Conservation (phyloP, 1,140 invertebrate species). For the Wasmannia auropunctata region DNA sequence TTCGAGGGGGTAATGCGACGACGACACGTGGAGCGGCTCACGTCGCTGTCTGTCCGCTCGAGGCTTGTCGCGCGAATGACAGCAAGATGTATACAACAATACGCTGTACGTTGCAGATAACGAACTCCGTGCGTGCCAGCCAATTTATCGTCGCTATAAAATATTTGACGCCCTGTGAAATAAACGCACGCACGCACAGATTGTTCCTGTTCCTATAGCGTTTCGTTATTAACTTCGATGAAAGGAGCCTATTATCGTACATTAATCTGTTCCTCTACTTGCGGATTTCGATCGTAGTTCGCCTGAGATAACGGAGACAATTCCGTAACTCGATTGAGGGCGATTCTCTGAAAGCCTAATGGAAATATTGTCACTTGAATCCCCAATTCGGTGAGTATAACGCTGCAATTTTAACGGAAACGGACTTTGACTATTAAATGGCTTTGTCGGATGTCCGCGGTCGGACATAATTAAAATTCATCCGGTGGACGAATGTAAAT, state of each 20-base stretch:
- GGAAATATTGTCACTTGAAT: slow-evolving; percentile 24
- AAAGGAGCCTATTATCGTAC: not conserved
- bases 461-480: slow-evolving; percentile 44
- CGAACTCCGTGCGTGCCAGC: slow-evolving; percentile 5
- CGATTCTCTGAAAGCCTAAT: not conserved
- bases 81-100: slow-evolving; percentile 19
- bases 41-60: slow-evolving; percentile 2
- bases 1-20: slow-evolving; percentile 23
- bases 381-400: not conserved
- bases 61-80: slow-evolving; percentile 15
- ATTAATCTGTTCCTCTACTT: not conserved
- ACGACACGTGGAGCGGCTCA: not conserved
- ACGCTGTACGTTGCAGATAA: slow-evolving; percentile 14
- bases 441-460: slow-evolving; percentile 14
- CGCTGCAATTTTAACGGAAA: slow-evolving; percentile 15
- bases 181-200: not conserved
- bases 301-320: not conserved
- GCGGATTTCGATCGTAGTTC: not conserved
- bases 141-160: slow-evolving; percentile 9
- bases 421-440: slow-evolving; percentile 31
- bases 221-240: not conserved
- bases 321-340: not conserved
- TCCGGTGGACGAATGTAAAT: slow-evolving; percentile 17
- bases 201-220: not conserved
- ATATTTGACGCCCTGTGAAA: not conserved